Evolutionary conservation across 2,797 vertebrate genomes (phyloP), one percentile per base, ranked within the genome.

Genomic region (Diplodus sargus): DNA sequence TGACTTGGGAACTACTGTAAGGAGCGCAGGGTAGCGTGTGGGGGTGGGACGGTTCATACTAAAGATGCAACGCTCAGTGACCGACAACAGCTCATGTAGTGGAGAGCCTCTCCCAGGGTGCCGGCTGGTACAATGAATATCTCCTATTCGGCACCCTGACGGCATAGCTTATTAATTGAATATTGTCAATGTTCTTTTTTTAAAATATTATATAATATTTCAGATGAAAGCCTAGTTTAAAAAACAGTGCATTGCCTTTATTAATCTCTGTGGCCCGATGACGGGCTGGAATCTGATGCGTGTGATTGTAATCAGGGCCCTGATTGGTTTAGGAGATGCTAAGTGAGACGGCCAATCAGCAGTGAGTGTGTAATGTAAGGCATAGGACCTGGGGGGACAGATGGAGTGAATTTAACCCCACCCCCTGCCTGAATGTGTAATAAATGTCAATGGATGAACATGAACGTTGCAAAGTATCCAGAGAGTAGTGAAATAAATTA

Each of bases 401-500:
- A 78, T 84, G 70, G 74, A 78, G 64, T 72, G 51, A 78, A 64
- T 52, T 43, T 2, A 65, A 65, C 48, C 74, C 73, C 70, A 9
- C 67, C 64, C 78, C 83, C 76, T 56, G 83, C 76, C 85, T 90
- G 89, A 87, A 90, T 89, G 87, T 93, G 85, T 92, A 85, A 86
- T 81, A 86, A 85, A 84, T 89, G 85, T 94, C 59, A 82, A 82
- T 87, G 89, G 75, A 78, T 93, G 87, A 91, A 90, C 89, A 87
- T 83, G 83, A 91, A 87, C 83, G 94, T 93, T 93, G 88, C 87
- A 85, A 93, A 87, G 88, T 91, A 82, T 89, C 86, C 85, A 87
- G 92, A 93, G 84, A 94, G 89, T 92, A 93, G 91, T 94, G 59
- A 96, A 97, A 97, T 96, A 97, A 97, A 98, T 90, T 85, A 92